Conservation (phyloP, 2,113 vertebrate genomes). For the Passer montanus region DNA sequence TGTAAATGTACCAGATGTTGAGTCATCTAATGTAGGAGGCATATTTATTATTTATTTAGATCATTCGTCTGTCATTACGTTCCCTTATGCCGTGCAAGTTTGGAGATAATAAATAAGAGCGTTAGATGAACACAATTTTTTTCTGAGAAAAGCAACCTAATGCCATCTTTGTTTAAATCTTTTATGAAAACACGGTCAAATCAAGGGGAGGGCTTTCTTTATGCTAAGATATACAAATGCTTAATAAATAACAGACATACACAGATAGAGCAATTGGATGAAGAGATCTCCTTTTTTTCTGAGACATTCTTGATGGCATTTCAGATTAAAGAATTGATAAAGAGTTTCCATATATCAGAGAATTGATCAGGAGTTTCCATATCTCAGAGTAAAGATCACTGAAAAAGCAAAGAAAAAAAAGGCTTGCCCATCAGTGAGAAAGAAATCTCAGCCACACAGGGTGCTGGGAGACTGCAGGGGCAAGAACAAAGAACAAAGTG, state of each 20-base stretch:
- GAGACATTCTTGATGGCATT: neutral
- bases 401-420: neutral
- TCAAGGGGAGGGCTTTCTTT: neutral
- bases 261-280: neutral
- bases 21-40: constrained; percentile 8
- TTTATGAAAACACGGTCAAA: neutral
- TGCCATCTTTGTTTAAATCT: neutral
- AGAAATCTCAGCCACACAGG: neutral
- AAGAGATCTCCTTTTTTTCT: neutral
- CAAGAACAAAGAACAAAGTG: neutral
- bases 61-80: constrained; percentile 28
- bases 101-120: constrained; percentile 14
- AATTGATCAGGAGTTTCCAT: neutral
- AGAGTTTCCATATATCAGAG: neutral
- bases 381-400: neutral
- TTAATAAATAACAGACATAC: neutral
- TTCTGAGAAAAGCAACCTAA: neutral
- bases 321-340: neutral
- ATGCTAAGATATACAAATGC: neutral
- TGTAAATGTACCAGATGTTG: constrained; percentile 62
- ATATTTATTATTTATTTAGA: constrained; percentile 53
- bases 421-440: neutral
- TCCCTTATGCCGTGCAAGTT: neutral
- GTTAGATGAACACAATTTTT: neutral
- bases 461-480: neutral